A percentile compares a stretch with the other conserved stretches of the same genome.
phyloP scores from a whole-genome alignment of 2,113 vertebrate species.

The Leucopsar rothschildi region DNA sequence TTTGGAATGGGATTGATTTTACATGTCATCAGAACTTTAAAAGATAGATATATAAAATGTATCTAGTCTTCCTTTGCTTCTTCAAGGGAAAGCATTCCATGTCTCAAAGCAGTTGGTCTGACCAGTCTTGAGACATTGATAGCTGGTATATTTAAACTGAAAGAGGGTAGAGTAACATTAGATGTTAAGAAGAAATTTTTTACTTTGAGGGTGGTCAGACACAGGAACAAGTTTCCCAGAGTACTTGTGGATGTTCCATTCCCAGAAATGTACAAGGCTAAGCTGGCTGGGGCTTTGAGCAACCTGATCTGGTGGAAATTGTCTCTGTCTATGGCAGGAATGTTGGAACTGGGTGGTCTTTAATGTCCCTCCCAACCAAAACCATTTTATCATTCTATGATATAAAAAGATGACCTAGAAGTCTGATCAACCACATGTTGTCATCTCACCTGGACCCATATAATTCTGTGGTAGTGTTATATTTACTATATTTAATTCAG shows the following conservation, averaged over 20 bases:
- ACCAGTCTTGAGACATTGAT: background rate
- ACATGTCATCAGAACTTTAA: background rate
- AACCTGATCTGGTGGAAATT: background rate
- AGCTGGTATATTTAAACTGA: background rate
- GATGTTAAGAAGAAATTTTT: background rate
- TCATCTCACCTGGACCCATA: background rate
- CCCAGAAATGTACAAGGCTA: background rate
- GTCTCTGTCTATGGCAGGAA: background rate
- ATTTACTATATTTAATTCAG: background rate
- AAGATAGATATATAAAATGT: background rate
- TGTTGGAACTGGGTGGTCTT: background rate
- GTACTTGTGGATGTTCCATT: background rate
- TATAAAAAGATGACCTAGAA: background rate
- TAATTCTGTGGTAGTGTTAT: background rate
- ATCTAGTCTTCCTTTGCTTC: background rate
- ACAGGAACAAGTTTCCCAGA: background rate
- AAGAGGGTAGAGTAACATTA: background rate
- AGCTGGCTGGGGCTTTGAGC: background rate
- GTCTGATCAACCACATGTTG: background rate
- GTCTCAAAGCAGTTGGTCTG: background rate
- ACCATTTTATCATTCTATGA: background rate
- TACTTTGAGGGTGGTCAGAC: background rate
- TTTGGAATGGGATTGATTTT: background rate
- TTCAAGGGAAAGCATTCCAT: background rate
- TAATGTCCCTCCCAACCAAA: background rate